Evolutionary conservation across 2,113 vertebrate genomes (phyloP).

Genomic region (Hymenochirus boettgeri): DNA sequence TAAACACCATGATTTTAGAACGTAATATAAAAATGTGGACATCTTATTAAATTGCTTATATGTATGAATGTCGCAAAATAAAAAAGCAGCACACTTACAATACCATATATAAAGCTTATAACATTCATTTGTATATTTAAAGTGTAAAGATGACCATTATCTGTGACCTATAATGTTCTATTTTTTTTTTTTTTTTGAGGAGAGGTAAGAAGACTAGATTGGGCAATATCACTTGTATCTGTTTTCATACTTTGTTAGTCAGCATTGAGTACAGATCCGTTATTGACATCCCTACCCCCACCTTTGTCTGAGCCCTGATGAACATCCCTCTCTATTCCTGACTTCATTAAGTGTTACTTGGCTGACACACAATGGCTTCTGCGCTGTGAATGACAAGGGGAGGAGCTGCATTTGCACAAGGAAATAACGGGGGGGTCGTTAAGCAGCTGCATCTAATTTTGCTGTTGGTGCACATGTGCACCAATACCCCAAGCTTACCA

Average conservation of each 20-base stretch:
- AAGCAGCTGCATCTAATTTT: slow-evolving; percentile 12
- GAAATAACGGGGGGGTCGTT: neutral
- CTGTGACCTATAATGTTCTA: too few relatives aligned
- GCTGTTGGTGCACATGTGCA: slow-evolving; percentile 14
- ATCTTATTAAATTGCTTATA: too few relatives aligned
- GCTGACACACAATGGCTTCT: slow-evolving; percentile 40
- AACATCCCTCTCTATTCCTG: slow-evolving; percentile 35
- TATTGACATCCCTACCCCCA: slow-evolving; percentile 23
- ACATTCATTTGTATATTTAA: too few relatives aligned
- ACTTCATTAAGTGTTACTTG: slow-evolving; percentile 44
- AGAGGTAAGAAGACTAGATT: too few relatives aligned
- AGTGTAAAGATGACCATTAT: too few relatives aligned
- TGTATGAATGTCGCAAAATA: too few relatives aligned
- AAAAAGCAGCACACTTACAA: too few relatives aligned
- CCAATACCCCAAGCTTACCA: slow-evolving; percentile 14
- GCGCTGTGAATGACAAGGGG: slow-evolving; percentile 22
- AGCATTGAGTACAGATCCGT: slow-evolving; percentile 18
- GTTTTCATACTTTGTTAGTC: slow-evolving; percentile 8
- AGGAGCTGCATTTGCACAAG: slow-evolving; percentile 19
- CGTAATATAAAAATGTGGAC: too few relatives aligned
- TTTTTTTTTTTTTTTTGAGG: too few relatives aligned
- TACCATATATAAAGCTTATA: too few relatives aligned
- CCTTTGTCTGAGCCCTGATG: slow-evolving; percentile 15
- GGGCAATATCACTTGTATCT: neutral
- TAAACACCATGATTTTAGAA: too few relatives aligned